A percentile compares a stretch with the other conserved stretches of the same genome.
Conservation (phyloP, 2,113 vertebrate genomes). For the Eulemur rufifrons region DNA sequence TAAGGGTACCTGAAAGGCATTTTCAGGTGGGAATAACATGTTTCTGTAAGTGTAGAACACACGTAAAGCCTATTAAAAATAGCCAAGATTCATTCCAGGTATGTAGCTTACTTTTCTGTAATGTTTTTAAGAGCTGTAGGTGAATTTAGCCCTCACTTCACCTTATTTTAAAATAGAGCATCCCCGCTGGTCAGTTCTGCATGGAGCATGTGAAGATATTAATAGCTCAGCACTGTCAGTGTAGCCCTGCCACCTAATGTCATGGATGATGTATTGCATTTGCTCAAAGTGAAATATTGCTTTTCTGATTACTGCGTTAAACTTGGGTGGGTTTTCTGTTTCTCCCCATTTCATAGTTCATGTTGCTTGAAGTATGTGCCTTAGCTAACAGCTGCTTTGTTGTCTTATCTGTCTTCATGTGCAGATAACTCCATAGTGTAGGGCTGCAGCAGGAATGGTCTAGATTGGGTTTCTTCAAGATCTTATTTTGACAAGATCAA, state of each 20-base stretch:
- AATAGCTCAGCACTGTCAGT: not conserved
- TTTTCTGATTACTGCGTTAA: not conserved
- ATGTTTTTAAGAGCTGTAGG: not conserved
- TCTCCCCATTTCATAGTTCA: not conserved
- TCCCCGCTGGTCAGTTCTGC: not conserved
- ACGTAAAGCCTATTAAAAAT: not conserved
- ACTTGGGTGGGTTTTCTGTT: not conserved
- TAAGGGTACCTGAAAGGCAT: not conserved
- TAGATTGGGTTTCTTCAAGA: not conserved
- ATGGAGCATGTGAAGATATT: not conserved
- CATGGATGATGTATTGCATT: not conserved
- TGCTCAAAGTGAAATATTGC: not conserved
- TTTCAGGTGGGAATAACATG: not conserved
- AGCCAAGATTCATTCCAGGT: not conserved
- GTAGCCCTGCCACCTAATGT: not conserved
- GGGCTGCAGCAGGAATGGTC: not conserved
- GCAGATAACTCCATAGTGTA: not conserved
- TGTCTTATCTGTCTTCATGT: not conserved
- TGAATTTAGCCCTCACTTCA: not conserved
- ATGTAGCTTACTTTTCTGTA: not conserved
- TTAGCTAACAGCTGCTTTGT: not conserved
- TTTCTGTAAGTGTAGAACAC: not conserved
- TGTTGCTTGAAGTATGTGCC: not conserved
- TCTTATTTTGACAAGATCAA: not conserved
- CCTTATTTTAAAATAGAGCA: not conserved